Evolutionary conservation across 1,140 invertebrate species (phyloP).

Genomic region (Piezodorus guildinii): DNA sequence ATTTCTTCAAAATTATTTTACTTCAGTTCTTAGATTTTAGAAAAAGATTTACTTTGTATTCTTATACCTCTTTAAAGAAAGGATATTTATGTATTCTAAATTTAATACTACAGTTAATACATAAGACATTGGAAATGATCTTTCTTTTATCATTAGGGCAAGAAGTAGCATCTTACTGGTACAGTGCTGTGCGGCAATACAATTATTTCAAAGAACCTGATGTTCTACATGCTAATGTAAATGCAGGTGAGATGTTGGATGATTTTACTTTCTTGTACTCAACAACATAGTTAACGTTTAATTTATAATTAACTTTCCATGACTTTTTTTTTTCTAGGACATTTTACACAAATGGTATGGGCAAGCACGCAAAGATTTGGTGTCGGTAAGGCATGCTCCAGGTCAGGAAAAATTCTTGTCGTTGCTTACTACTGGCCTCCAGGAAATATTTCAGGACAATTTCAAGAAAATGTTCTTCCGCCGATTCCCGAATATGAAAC

Average conservation of each 20-base stretch:
- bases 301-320: too few relatives aligned
- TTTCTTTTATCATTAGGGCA: conserved; percentile 43
- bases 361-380: conserved; percentile 62
- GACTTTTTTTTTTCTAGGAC: conserved; percentile 41
- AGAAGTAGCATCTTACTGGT: conserved; percentile 78
- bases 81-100: too few relatives aligned
- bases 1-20: too few relatives aligned
- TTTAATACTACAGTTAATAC: too few relatives aligned
- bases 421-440: conserved; percentile 70
- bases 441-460: conserved; percentile 64
- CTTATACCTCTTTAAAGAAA: too few relatives aligned
- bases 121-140: too few relatives aligned
- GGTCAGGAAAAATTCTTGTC: conserved; percentile 62
- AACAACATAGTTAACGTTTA: too few relatives aligned
- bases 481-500: conserved; percentile 45
- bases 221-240: conserved; percentile 60
- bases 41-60: too few relatives aligned
- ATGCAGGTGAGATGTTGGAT: conserved; percentile 46
- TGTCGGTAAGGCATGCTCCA: conserved; percentile 63
- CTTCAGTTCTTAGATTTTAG: too few relatives aligned
- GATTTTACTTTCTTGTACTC: too few relatives aligned
- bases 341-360: conserved; percentile 89
- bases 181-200: conserved; percentile 65
- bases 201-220: conserved; percentile 60
- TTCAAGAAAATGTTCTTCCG: conserved; percentile 62